Percentiles rank a stretch among this genome's conserved stretches.
These are phyloP conservation scores for Conus betulinus DNA, from an alignment of 1,140 invertebrate species.

Conservation along the genomic window DNA sequence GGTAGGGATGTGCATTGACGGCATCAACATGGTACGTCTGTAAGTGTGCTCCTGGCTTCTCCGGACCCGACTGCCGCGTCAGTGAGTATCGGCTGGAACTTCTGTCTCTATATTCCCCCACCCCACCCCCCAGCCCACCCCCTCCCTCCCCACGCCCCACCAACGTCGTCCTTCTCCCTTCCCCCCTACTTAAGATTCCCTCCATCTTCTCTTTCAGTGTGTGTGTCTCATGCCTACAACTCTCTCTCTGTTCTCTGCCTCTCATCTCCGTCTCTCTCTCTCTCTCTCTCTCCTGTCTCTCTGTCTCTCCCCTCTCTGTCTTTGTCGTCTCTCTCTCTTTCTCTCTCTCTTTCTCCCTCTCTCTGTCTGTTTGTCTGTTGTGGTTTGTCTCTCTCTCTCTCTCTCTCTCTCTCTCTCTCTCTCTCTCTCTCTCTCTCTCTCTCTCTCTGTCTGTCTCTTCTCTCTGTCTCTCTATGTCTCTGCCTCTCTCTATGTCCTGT, in stretches of 20 bases:
- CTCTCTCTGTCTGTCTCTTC: background rate
- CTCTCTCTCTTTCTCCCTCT: too few relatives aligned
- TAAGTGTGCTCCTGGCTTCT: conserved; percentile 86
- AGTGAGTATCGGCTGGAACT: conserved; percentile 60
- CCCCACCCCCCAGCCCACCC: background rate
- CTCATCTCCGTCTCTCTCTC: too few relatives aligned
- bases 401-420: background rate
- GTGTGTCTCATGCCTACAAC: too few relatives aligned
- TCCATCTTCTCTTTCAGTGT: too few relatives aligned
- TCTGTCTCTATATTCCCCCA: background rate
- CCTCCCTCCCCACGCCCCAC: background rate
- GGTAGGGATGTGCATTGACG: conserved; percentile 82
- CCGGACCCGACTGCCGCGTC: conserved; percentile 77
- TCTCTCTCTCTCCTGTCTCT: background rate
- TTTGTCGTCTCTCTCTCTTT: too few relatives aligned
- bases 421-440: background rate
- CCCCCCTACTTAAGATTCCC: too few relatives aligned
- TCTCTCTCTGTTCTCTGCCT: too few relatives aligned
- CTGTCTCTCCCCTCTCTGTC: too few relatives aligned
- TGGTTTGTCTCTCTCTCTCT: background rate
- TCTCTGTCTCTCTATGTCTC: background rate
- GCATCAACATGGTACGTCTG: conserved; percentile 84
- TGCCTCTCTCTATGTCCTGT: background rate
- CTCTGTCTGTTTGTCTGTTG: too few relatives aligned
- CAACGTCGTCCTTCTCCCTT: background rate